phyloP scores from a whole-genome alignment of 2,888 invertebrate species.

The Mayetiola destructor region DNA sequence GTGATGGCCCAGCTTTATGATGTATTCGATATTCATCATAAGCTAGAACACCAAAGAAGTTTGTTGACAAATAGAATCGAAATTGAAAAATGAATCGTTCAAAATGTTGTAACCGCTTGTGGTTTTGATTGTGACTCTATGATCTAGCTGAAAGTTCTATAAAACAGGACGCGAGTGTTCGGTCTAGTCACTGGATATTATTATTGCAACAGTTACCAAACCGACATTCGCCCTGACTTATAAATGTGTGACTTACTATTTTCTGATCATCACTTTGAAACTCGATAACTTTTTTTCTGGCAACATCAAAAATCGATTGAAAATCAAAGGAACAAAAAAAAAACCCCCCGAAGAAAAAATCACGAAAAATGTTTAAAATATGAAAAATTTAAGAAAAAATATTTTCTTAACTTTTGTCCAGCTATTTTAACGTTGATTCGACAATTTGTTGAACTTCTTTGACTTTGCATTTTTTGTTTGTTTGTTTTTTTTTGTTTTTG shows the following conservation, averaged over 20 bases:
- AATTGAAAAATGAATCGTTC: conserved; percentile 14
- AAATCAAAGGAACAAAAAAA: background rate
- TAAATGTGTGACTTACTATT: background rate
- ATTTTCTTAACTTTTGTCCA: no score
- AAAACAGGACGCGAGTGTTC: conserved; percentile 20
- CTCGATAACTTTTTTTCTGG: background rate
- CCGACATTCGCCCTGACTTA: conserved; percentile 19
- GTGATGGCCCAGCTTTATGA: conserved; percentile 37
- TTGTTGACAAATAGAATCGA: conserved; percentile 20
- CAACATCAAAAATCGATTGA: background rate
- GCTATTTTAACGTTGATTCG: no score
- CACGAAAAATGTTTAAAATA: no score
- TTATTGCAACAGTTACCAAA: conserved; percentile 16
- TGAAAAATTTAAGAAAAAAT: no score
- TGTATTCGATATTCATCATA: conserved; percentile 26
- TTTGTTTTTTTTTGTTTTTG: no score
- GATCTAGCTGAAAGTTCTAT: background rate
- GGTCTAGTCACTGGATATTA: conserved; percentile 21
- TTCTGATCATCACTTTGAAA: background rate
- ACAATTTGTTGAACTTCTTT: no score
- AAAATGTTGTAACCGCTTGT: conserved; percentile 13
- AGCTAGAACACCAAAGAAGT: conserved; percentile 33
- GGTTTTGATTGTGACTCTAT: background rate
- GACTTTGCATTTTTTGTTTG: no score
- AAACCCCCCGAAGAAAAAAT: background rate